A percentile compares a stretch with the other conserved stretches of the same genome.
Conservation (phyloP, 2,797 vertebrate genomes). For the Carcharodon carcharias region DNA sequence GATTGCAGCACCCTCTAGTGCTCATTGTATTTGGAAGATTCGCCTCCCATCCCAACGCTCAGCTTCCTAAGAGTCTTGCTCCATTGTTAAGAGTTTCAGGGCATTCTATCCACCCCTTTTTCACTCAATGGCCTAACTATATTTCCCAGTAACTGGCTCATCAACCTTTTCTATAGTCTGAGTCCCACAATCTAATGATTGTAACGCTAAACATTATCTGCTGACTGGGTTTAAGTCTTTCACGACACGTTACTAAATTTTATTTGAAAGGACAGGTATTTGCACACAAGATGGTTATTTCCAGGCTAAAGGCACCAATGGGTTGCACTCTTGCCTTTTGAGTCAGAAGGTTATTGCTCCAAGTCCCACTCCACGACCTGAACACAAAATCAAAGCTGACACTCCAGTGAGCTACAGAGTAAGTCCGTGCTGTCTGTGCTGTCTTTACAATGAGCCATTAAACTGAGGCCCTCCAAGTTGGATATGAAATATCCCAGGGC, state of each 20-base stretch:
- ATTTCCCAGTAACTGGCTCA: not conserved
- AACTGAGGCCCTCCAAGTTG: no score
- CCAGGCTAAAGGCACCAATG: not conserved
- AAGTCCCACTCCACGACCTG: no score
- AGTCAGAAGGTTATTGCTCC: no score
- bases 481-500: no score
- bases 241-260: not conserved
- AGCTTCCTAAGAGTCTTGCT: not conserved
- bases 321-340: no score
- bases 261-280: not conserved
- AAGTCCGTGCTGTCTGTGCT: no score
- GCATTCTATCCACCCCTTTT: not conserved
- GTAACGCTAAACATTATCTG: not conserved
- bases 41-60: not conserved
- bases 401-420: no score
- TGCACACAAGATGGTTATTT: not conserved
- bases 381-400: no score
- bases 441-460: no score
- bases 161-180: not conserved
- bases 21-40: not conserved
- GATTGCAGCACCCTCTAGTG: slow-evolving; percentile 14
- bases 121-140: not conserved
- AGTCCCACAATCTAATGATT: not conserved
- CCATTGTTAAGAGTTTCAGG: not conserved
- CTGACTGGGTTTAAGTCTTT: not conserved